Percentiles rank a stretch among this genome's conserved stretches.
Evolutionary conservation across 2,888 invertebrate genomes (phyloP).

Genomic region (Stegophylla sp.): DNA sequence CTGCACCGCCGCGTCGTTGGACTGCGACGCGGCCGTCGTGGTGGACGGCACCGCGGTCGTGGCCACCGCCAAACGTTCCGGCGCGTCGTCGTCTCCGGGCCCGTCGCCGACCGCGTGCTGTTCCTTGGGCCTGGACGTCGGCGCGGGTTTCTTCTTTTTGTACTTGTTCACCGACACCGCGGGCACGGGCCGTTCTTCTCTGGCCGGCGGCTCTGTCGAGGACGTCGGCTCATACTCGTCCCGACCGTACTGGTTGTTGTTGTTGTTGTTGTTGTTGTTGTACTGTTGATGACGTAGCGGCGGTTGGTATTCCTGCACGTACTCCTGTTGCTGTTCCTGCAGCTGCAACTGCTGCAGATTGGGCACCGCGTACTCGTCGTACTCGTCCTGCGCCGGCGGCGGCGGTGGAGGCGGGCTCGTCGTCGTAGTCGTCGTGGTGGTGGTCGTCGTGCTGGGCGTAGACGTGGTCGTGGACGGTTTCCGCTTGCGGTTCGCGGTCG

Average conservation of each 20-base stretch:
- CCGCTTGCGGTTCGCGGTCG: conserved; percentile 38
- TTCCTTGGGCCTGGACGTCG: conserved; percentile 39
- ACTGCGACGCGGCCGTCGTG: neutral
- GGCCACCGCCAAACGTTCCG: conserved; percentile 25
- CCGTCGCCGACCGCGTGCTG: neutral
- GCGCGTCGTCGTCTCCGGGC: neutral
- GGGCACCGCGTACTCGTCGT: conserved; percentile 45
- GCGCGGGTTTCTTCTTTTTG: conserved; percentile 59
- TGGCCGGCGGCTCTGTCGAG: conserved; percentile 5
- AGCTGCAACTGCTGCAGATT: conserved; percentile 37
- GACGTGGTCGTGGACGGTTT: conserved; percentile 60
- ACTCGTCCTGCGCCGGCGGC: conserved; percentile 54
- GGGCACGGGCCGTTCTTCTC: conserved; percentile 14
- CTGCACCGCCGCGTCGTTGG: conserved; percentile 30
- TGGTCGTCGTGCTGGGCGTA: conserved; percentile 63
- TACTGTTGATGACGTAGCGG: conserved; percentile 58
- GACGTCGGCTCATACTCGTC: conserved; percentile 28
- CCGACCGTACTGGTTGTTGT: conserved; percentile 58
- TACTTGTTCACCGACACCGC: conserved; percentile 46
- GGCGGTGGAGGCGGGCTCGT: conserved; percentile 58
- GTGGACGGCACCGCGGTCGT: neutral
- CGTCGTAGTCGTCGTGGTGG: conserved; percentile 59
- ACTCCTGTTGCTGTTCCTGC: conserved; percentile 61
- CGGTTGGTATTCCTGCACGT: conserved; percentile 57
- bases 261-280: conserved; percentile 57